Evolutionary conservation across 2,113 vertebrate genomes (phyloP).

Genomic region (Bostrychus sinensis): DNA sequence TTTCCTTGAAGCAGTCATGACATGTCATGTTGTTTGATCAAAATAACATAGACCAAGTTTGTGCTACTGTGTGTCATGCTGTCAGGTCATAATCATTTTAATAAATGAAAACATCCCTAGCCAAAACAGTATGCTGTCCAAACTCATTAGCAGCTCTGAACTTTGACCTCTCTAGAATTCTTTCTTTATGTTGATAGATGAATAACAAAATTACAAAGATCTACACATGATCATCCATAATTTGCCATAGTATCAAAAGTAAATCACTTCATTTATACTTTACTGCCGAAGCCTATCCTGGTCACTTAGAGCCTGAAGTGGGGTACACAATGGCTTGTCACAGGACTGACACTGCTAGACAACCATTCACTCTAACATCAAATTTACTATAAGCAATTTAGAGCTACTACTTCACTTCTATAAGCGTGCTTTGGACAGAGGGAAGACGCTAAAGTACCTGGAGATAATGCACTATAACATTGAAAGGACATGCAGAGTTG

Average conservation of each 20-base stretch:
- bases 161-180: too few species aligned
- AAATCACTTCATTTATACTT: neutral
- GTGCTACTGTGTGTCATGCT: neutral
- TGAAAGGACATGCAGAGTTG: neutral
- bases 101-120: neutral
- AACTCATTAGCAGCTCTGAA: too few species aligned
- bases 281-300: neutral
- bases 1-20: neutral
- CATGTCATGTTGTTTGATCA: neutral
- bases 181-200: too few species aligned
- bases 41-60: neutral
- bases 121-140: too few species aligned
- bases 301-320: neutral
- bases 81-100: neutral
- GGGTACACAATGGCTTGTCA: neutral
- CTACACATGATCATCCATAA: too few species aligned
- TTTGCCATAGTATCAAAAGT: too few species aligned
- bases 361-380: neutral
- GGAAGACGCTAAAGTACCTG: neutral
- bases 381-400: neutral
- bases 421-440: neutral
- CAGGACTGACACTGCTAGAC: neutral
- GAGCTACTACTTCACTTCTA: neutral
- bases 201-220: too few species aligned
- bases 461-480: neutral